Conservation (phyloP, 2,113 vertebrate species). For the Hiodon alosoides region DNA sequence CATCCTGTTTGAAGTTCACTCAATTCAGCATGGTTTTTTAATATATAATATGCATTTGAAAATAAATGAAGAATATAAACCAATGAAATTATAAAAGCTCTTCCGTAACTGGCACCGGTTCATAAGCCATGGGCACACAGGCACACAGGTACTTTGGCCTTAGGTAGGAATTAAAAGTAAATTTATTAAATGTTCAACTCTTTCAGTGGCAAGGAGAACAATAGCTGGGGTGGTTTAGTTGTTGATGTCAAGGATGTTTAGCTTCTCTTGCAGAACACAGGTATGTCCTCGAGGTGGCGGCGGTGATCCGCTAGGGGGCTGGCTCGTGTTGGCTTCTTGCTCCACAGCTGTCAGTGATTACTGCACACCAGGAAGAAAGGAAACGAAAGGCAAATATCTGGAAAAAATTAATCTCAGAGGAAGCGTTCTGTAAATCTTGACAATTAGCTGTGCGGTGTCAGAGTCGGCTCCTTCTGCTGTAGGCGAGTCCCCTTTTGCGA, state of each 20-base stretch:
- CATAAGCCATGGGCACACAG: no score
- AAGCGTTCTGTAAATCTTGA: conserved; percentile 3
- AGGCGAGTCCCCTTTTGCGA: neutral
- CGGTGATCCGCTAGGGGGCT: neutral
- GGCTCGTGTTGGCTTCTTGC: neutral
- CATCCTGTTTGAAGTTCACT: no score
- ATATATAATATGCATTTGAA: no score
- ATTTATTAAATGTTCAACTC: neutral
- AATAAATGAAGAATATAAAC: no score
- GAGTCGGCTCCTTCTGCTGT: neutral
- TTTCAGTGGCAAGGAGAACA: neutral
- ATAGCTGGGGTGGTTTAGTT: neutral
- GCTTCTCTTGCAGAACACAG: neutral
- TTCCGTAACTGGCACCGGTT: no score
- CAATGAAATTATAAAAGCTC: no score
- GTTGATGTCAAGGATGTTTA: neutral
- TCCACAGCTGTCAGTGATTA: conserved; percentile 9
- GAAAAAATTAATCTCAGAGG: conserved; percentile 3
- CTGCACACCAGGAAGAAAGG: neutral
- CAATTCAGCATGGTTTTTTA: no score
- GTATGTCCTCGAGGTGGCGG: conserved; percentile 20
- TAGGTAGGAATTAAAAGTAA: no score
- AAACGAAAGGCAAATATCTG: conserved; percentile 11
- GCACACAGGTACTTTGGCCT: no score
- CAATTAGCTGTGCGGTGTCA: neutral